Conservation (phyloP, 2,888 invertebrate genomes). For the Horisme vitalbata region DNA sequence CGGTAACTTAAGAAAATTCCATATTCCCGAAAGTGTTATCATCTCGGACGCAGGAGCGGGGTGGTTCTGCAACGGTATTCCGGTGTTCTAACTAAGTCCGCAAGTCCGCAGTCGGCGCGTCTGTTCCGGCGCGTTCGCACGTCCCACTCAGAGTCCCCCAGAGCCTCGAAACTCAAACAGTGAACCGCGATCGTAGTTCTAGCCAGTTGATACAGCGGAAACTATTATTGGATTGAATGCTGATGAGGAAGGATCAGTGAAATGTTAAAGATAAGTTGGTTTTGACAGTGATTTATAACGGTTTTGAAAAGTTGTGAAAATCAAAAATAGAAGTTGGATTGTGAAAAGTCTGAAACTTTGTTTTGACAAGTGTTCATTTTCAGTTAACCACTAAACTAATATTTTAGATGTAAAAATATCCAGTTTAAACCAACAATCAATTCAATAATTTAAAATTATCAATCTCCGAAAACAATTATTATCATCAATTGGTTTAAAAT, state of each 20-base stretch:
- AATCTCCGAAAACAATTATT: no score
- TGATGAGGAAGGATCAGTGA: not conserved
- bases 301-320: not conserved
- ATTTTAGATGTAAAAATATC: no score
- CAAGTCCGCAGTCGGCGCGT: conserved; percentile 51
- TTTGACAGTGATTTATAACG: not conserved
- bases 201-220: not conserved
- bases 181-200: conserved; percentile 7
- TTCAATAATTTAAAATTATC: no score
- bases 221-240: not conserved
- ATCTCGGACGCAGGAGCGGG: conserved; percentile 35
- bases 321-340: not conserved
- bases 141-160: conserved; percentile 20
- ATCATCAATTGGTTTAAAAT: not conserved
- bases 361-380: conserved; percentile 4
- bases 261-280: not conserved
- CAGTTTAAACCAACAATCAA: no score
- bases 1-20: no score
- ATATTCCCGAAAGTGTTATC: conserved; percentile 20
- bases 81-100: no score
- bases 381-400: not conserved
- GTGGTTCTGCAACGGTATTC: conserved; percentile 36
- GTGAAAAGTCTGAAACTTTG: not conserved
- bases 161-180: not conserved
- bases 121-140: conserved; percentile 44